Evolutionary conservation across 2,797 vertebrate species (phyloP).

Genomic region (Distichodus sexfasciatus): DNA sequence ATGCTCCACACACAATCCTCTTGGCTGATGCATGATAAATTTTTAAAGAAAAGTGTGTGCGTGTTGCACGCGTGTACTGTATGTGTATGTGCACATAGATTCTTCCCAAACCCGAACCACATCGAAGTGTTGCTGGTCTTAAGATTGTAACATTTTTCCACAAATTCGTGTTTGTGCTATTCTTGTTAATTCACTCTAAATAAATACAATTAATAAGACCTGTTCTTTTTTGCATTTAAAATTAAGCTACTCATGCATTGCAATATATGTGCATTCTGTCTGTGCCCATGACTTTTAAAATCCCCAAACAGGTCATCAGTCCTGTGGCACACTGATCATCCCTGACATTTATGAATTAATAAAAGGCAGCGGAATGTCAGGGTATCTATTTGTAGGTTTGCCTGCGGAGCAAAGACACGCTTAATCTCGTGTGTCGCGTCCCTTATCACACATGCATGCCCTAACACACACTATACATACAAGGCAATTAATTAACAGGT

Average conservation of each 20-base stretch:
- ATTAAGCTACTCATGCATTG: not conserved
- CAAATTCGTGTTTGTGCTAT: too few relatives aligned
- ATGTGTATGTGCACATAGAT: not conserved
- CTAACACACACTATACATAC: constrained; percentile 24
- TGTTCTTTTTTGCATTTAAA: too few relatives aligned
- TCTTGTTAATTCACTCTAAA: too few relatives aligned
- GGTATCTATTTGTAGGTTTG: constrained; percentile 40
- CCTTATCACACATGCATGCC: constrained; percentile 5
- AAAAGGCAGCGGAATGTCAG: constrained; percentile 37
- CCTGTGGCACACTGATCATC: constrained; percentile 28
- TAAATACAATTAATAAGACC: too few relatives aligned
- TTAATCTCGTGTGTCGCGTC: constrained; percentile 10
- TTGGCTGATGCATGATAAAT: not conserved
- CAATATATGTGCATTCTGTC: not conserved
- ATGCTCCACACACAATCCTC: not conserved
- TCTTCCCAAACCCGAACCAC: not conserved
- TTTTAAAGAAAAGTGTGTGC: not conserved
- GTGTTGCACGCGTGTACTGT: too few relatives aligned
- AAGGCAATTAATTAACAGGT: constrained; percentile 7
- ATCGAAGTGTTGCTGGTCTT: too few relatives aligned
- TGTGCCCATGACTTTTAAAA: constrained; percentile 15
- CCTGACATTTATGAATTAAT: constrained; percentile 46
- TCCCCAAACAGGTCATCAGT: constrained; percentile 6
- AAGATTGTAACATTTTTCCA: too few relatives aligned
- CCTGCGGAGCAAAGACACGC: constrained; percentile 15